These are phyloP conservation scores for Zaprionus gabonicus DNA, from an alignment of 1,140 invertebrate species.

Conservation along the genomic window DNA sequence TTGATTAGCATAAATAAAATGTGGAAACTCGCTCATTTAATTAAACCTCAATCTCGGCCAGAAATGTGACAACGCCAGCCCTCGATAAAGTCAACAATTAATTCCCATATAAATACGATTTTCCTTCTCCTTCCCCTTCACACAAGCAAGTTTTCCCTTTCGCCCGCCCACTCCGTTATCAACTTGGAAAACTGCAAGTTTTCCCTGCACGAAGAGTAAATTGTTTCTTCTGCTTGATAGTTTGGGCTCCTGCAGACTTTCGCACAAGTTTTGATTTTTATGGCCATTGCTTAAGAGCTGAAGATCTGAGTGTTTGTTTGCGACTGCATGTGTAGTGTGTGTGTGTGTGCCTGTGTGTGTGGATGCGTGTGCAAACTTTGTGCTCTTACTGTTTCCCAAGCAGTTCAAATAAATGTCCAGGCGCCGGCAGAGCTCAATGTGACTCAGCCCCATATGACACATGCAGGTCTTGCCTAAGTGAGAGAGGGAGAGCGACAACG, in stretches of 20 bases:
- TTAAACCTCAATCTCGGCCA: constrained; percentile 54
- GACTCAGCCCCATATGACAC: not conserved
- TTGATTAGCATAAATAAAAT: constrained; percentile 47
- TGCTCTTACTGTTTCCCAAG: constrained; percentile 1
- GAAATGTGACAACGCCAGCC: constrained; percentile 20
- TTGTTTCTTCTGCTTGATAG: constrained; percentile 26
- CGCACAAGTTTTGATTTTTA: constrained; percentile 61
- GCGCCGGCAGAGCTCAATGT: not conserved
- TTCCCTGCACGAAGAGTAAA: constrained; percentile 27
- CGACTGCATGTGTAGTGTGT: not conserved
- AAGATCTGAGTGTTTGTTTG: constrained; percentile 29
- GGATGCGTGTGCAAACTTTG: constrained; percentile 22
- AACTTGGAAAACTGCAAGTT: constrained; percentile 31
- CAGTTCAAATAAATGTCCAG: not conserved
- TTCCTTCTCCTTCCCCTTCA: not conserved
- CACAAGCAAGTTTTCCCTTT: not conserved
- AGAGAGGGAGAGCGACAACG: not conserved
- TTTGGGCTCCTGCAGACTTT: constrained; percentile 26
- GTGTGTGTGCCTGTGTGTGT: not conserved
- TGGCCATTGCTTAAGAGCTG: constrained; percentile 47
- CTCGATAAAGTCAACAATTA: constrained; percentile 40
- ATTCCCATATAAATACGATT: constrained; percentile 23
- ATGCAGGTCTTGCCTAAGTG: not conserved
- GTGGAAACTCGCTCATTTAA: constrained; percentile 35
- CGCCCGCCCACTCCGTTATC: not conserved